These are phyloP conservation scores for Steatocranus sp. DNA, from an alignment of 2,797 vertebrate species.

Conservation along the genomic window DNA sequence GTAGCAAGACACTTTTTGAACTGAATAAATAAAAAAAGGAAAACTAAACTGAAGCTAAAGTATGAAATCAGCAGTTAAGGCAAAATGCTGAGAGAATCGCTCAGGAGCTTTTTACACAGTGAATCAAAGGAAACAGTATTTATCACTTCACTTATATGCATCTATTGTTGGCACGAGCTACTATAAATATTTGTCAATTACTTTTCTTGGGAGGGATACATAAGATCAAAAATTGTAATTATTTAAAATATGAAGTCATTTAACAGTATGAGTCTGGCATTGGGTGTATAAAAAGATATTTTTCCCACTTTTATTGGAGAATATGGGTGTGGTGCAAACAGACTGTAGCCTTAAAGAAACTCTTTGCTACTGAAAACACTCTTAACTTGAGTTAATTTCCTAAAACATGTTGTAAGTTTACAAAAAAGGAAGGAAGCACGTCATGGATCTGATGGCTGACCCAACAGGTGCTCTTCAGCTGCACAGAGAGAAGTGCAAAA, in stretches of 20 bases:
- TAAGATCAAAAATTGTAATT: neutral
- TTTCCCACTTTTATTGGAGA: neutral
- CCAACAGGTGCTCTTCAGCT: neutral
- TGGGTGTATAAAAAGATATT: neutral
- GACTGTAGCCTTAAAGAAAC: neutral
- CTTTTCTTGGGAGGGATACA: neutral
- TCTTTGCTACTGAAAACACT: neutral
- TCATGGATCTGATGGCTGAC: neutral
- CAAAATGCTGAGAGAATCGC: neutral
- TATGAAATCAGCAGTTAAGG: neutral
- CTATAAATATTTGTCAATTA: constrained; percentile 1
- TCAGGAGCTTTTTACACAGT: neutral
- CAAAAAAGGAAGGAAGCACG: neutral
- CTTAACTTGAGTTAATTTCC: neutral
- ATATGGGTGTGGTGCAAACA: neutral
- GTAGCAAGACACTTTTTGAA: neutral
- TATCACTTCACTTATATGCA: neutral
- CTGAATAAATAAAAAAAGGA: neutral
- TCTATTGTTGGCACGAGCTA: neutral
- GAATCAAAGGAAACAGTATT: neutral
- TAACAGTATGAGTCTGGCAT: neutral
- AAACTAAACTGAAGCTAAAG: neutral
- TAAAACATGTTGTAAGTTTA: neutral
- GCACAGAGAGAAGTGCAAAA: neutral
- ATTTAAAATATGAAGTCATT: neutral